These are phyloP conservation scores for Nettapus auritus DNA, from an alignment of 2,113 vertebrate species.

Conservation along the genomic window DNA sequence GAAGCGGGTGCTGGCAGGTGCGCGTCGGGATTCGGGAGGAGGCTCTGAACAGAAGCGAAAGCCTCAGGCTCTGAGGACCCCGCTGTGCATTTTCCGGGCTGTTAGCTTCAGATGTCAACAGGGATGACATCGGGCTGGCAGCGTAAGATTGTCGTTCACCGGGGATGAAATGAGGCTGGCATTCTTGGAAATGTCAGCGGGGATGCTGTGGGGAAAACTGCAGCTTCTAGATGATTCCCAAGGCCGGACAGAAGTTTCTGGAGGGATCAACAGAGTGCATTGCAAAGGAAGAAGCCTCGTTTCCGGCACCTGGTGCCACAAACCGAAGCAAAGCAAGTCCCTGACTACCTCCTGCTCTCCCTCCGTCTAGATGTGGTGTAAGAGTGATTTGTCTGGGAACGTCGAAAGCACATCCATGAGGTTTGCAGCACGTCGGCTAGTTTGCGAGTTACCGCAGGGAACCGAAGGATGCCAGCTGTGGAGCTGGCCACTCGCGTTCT, in stretches of 20 bases:
- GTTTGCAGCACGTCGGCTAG: neutral
- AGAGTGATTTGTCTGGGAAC: neutral
- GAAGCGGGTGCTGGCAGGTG: neutral
- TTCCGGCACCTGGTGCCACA: neutral
- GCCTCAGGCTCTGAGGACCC: neutral
- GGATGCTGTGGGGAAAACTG: neutral
- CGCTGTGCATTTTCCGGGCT: neutral
- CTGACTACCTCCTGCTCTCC: neutral
- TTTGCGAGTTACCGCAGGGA: neutral
- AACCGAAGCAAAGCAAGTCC: neutral
- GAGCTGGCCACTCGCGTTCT: neutral
- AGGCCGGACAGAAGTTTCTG: neutral
- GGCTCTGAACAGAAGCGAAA: neutral
- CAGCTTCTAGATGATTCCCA: conserved; percentile 5
- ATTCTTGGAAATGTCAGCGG: conserved; percentile 16
- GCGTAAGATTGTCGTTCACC: neutral
- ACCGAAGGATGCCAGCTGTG: neutral
- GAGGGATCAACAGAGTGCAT: neutral
- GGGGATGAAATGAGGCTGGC: conserved; percentile 25
- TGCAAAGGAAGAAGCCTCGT: neutral
- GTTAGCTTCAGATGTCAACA: conserved; percentile 14
- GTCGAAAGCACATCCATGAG: neutral
- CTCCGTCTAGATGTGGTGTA: neutral
- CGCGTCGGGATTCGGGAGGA: neutral
- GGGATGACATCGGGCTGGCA: conserved; percentile 30